Conservation (phyloP, 2,113 vertebrate genomes). For the Sceloporus undulatus region DNA sequence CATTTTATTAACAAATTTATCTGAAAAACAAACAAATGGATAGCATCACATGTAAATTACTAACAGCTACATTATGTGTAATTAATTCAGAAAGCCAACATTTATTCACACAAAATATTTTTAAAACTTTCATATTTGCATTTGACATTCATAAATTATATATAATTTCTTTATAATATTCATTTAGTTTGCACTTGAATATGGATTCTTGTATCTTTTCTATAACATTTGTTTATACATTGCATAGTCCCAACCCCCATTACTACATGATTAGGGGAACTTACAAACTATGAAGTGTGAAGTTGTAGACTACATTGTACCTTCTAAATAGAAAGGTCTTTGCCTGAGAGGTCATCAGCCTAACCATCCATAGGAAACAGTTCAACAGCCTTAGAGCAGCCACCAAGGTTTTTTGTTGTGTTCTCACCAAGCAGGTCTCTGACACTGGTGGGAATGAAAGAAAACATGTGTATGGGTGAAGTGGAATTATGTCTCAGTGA, state of each 20-base stretch:
- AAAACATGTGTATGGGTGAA: background rate
- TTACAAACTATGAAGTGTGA: background rate
- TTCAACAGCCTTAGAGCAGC: too few species aligned
- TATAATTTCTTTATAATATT: background rate
- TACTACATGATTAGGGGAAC: background rate
- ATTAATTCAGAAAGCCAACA: background rate
- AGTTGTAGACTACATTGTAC: too few species aligned
- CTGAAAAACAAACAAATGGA: constrained; percentile 3
- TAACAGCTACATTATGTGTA: background rate
- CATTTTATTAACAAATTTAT: constrained; percentile 14
- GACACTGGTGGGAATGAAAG: too few species aligned
- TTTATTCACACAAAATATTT: background rate
- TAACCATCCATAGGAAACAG: too few species aligned
- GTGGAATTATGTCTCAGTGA: background rate
- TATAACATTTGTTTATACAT: background rate
- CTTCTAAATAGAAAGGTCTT: too few species aligned
- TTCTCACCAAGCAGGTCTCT: too few species aligned
- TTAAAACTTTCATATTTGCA: background rate
- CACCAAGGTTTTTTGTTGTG: too few species aligned
- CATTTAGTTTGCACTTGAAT: background rate
- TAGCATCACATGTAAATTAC: background rate
- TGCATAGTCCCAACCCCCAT: too few species aligned
- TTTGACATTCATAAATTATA: background rate
- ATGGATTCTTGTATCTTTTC: background rate
- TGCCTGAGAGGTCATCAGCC: too few species aligned